Base-by-base conservation (phyloP, 1,140 invertebrate species). In the Drosophila kikkawai region DNA sequence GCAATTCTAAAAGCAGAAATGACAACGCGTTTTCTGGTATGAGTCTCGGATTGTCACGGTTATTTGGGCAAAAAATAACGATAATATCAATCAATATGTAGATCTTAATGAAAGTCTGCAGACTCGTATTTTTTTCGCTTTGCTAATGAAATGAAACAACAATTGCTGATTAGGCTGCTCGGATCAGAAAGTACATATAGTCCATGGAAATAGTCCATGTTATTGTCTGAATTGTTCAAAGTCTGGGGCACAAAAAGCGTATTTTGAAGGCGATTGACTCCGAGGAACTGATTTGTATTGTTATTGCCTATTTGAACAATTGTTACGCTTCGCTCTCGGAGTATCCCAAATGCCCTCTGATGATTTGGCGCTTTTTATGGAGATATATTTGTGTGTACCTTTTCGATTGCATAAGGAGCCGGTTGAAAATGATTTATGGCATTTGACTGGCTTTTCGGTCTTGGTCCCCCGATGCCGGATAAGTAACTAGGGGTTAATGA, bases 231-330 rank as follows among this genome's bases (percentile, higher is more conserved):
- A 71, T 53, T 84, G 64, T 67, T 29, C 39, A 55, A 11, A 13
- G 22, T 57, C 17, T 48, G 68, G 15, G 29, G 34, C 56, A 81
- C 37, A 70, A 71, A 71, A 65, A 63, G 53, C 66, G 37, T 70
- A 81, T 73, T 84, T 83, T 74, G 68, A 66, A 69, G 74, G 60
- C 76, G 71, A 76, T 67, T 60, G 75, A 76, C 66, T 77, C 80
- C 51, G 70, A 69, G 69, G 65, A 87, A 88, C 77, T 83, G 83
- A 88, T 87, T 88, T 80, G 83, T 82, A 87, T 87, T 87, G 83
- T 87, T 87, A 70, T 77, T 71, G 71, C 56, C 60, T 60, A 69
- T 71, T 65, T 67, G 80, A 83, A 88, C 84, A 87, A 87, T 87
- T 88, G 84, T 32, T 42, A 68, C 19, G 45, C 66, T 39, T 19